Evolutionary conservation across 2,888 invertebrate genomes (phyloP).

Genomic region (Metallyticus violacea): DNA sequence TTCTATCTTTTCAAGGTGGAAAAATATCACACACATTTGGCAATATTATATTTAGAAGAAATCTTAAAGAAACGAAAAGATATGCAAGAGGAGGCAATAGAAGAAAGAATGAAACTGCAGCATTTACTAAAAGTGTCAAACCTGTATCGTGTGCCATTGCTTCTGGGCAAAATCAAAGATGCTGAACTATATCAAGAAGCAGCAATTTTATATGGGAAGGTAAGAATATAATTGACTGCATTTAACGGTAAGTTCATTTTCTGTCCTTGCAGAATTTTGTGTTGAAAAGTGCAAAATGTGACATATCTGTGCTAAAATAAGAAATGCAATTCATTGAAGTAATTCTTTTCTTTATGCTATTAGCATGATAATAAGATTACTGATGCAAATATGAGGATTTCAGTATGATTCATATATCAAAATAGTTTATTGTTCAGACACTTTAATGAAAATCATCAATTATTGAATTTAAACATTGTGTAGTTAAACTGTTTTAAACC

Average conservation of each 20-base stretch:
- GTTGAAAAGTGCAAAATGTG: too few species aligned
- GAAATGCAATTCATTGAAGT: too few species aligned
- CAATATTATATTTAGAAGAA: conserved; percentile 48
- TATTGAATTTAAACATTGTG: too few species aligned
- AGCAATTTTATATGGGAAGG: conserved; percentile 54
- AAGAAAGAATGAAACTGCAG: conserved; percentile 44
- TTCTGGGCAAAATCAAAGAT: conserved; percentile 48
- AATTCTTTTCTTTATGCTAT: too few species aligned
- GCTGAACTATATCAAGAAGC: conserved; percentile 49
- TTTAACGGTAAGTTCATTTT: background rate
- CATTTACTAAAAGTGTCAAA: conserved; percentile 46
- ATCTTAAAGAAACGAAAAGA: conserved; percentile 38
- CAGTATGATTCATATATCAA: too few species aligned
- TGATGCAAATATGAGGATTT: too few species aligned
- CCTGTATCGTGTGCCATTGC: conserved; percentile 47
- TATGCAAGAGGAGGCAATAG: conserved; percentile 17
- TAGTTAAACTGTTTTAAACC: too few species aligned
- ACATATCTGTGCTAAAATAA: too few species aligned
- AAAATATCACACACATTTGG: conserved; percentile 51
- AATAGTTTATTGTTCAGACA: too few species aligned
- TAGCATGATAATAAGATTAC: too few species aligned
- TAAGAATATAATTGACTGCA: conserved; percentile 37
- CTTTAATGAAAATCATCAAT: too few species aligned
- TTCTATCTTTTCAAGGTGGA: conserved; percentile 44
- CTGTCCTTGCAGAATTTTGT: too few species aligned